Percentiles rank a stretch among this genome's conserved stretches.
Conservation (phyloP, 1,140 invertebrate species). For the Goniozus legneri region DNA sequence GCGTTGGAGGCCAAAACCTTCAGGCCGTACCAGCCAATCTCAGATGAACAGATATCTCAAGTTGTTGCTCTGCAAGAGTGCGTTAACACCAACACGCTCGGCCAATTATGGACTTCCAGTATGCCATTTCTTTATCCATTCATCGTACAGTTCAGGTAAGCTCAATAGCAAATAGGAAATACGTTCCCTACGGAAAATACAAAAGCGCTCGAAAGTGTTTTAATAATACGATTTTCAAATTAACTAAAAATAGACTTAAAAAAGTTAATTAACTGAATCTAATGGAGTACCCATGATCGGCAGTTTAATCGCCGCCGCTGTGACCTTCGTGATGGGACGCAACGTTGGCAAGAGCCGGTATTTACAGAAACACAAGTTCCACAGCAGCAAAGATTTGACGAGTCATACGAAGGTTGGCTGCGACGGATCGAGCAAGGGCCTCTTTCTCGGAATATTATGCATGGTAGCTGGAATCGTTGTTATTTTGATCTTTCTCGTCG, state of each 20-base stretch:
- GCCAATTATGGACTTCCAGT: slow-evolving; percentile 60
- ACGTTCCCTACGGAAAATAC: too few species aligned
- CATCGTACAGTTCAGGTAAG: slow-evolving; percentile 61
- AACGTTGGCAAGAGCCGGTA: slow-evolving; percentile 55
- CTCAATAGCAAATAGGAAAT: not conserved
- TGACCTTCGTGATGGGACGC: slow-evolving; percentile 63
- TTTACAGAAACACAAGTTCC: slow-evolving; percentile 38
- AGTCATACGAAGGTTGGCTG: slow-evolving; percentile 52
- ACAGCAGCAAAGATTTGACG: slow-evolving; percentile 40
- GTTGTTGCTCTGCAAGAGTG: slow-evolving; percentile 59
- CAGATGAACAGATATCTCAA: slow-evolving; percentile 54
- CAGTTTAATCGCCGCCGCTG: slow-evolving; percentile 61
- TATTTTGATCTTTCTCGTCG: slow-evolving; percentile 64
- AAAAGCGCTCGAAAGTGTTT: too few species aligned
- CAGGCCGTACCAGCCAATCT: slow-evolving; percentile 30
- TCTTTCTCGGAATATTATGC: slow-evolving; percentile 62
- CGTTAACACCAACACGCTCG: slow-evolving; percentile 60
- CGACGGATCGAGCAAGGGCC: slow-evolving; percentile 59
- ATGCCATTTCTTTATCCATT: slow-evolving; percentile 64
- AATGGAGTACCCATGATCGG: not conserved
- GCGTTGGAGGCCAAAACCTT: too few species aligned
- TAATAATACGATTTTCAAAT: too few species aligned
- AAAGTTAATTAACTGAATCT: not conserved
- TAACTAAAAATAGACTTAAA: too few species aligned
- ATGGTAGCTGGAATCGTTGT: slow-evolving; percentile 62